Evolutionary conservation across 2,113 vertebrate genomes (phyloP).

Genomic region (Craseonycteris thonglongyai): DNA sequence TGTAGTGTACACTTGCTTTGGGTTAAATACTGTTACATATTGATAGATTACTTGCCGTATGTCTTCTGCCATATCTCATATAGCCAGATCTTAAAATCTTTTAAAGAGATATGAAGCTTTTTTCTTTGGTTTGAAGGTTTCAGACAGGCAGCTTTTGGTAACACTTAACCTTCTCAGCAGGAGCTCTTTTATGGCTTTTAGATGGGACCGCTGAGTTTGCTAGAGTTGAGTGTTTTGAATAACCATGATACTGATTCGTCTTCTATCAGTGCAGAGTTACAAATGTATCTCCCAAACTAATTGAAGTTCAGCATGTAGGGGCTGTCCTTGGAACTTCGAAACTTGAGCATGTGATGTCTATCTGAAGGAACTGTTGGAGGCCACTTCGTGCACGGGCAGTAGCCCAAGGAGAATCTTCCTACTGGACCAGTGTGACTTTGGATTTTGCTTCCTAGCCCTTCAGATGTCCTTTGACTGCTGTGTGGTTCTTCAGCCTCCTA

Average conservation of each 20-base stretch:
- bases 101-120: neutral
- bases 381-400: neutral
- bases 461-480: neutral
- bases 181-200: neutral
- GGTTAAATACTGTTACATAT: neutral
- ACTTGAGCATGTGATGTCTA: neutral
- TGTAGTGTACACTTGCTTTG: neutral
- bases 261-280: neutral
- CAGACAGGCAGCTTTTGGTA: neutral
- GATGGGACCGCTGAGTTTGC: neutral
- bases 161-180: neutral
- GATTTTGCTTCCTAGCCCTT: neutral
- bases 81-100: slow-evolving; percentile 11
- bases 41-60: neutral
- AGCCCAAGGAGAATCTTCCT: neutral
- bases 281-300: neutral
- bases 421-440: neutral
- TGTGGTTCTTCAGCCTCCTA: neutral
- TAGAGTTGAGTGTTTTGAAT: neutral
- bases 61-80: neutral
- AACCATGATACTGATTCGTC: neutral
- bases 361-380: neutral
- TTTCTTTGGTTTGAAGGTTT: neutral
- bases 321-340: neutral
- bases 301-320: neutral